phyloP scores from a whole-genome alignment of 2,113 vertebrate genomes.

The Actenoides lindsayi region DNA sequence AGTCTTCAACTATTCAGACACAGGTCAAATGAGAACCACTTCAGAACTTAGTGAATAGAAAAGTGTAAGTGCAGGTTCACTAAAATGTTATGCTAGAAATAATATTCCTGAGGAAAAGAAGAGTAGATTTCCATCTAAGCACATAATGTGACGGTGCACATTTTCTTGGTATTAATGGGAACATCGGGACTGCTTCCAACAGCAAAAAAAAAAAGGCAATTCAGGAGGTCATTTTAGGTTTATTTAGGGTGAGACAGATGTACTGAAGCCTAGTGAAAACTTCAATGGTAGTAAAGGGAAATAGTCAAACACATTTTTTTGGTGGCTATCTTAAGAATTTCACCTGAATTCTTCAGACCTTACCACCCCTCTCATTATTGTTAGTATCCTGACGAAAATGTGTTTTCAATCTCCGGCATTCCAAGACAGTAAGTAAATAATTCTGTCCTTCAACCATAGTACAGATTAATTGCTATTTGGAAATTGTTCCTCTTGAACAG shows the following conservation, averaged over 20 bases:
- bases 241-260: background rate
- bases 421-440: conserved; percentile 61
- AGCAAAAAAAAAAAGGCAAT: background rate
- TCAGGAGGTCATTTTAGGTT: background rate
- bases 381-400: conserved; percentile 3
- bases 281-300: background rate
- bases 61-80: background rate
- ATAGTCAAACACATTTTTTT: background rate
- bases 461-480: conserved; percentile 36
- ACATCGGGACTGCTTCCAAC: background rate
- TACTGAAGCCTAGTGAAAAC: background rate
- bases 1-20: background rate
- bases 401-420: background rate
- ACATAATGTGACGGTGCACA: background rate
- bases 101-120: background rate
- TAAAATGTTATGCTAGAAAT: background rate
- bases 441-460: conserved; percentile 39
- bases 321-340: conserved; percentile 48
- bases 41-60: background rate
- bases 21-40: background rate
- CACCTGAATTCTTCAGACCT: conserved; percentile 29
- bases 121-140: background rate
- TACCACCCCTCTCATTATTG: background rate
- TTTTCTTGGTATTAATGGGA: background rate
- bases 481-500: conserved; percentile 5